These are phyloP conservation scores for Desoria tigrina DNA, from an alignment of 2,888 invertebrate species.

Conservation along the genomic window DNA sequence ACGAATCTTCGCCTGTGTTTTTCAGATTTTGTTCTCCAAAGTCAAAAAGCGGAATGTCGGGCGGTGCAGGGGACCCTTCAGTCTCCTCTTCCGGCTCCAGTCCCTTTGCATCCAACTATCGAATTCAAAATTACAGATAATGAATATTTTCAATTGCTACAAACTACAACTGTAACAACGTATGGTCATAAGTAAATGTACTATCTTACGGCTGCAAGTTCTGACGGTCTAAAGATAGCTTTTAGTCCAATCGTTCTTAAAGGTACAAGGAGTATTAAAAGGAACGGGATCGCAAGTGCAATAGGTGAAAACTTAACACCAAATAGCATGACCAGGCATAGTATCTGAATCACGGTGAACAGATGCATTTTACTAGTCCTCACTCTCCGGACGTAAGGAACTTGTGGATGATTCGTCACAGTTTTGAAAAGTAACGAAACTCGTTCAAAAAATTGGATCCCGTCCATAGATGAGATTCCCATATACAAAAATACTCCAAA, in stretches of 20 bases:
- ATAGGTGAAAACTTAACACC: constrained; percentile 84
- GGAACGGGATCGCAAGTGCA: constrained; percentile 90
- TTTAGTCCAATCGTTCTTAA: constrained; percentile 70
- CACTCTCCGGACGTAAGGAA: constrained; percentile 71
- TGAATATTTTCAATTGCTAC: neutral
- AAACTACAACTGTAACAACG: constrained; percentile 83
- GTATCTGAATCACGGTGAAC: constrained; percentile 81
- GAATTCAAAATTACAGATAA: constrained; percentile 28
- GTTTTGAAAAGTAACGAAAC: constrained; percentile 87
- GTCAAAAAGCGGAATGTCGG: neutral
- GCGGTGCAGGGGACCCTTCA: neutral
- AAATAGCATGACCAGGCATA: constrained; percentile 78
- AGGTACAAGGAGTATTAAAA: constrained; percentile 88
- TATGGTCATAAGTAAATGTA: constrained; percentile 60
- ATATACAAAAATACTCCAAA: constrained; percentile 93
- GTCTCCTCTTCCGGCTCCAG: constrained; percentile 68
- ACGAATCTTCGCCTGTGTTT: neutral
- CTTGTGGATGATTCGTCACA: constrained; percentile 90
- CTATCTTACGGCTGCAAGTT: constrained; percentile 76
- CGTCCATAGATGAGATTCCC: constrained; percentile 89
- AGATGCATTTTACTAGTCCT: constrained; percentile 89
- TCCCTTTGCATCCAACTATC: constrained; percentile 82
- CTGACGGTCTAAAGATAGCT: constrained; percentile 74
- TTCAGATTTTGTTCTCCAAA: neutral
- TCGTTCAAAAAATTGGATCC: constrained; percentile 91